Evolutionary conservation across 2,797 vertebrate genomes (phyloP).

Genomic region (Smutsia gigantea): DNA sequence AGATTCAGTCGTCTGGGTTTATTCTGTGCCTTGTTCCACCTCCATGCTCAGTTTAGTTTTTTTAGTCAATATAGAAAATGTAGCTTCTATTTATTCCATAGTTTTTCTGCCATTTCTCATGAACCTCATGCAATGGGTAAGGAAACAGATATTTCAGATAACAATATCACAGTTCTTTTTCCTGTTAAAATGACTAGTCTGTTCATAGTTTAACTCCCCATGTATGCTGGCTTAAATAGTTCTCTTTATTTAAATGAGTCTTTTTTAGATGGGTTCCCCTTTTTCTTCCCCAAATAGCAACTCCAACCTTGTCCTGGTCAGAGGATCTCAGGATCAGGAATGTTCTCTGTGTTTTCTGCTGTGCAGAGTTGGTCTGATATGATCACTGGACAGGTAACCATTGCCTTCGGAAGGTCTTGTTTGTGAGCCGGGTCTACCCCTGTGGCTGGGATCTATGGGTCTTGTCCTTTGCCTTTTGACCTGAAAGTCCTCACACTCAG

Average conservation of each 20-base stretch:
- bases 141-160: background rate
- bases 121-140: background rate
- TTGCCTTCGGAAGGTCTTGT: background rate
- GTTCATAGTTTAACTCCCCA: background rate
- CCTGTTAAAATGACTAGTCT: background rate
- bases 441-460: background rate
- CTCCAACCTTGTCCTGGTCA: background rate
- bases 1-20: background rate
- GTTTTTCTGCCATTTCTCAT: background rate
- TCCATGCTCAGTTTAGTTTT: background rate
- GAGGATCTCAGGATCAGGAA: background rate
- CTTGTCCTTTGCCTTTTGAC: background rate
- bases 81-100: background rate
- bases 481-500: background rate
- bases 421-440: background rate
- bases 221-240: background rate
- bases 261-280: background rate
- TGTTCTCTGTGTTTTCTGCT: background rate
- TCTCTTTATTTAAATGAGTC: background rate
- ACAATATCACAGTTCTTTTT: background rate
- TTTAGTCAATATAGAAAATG: background rate
- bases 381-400: background rate
- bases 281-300: background rate
- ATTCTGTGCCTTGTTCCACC: background rate
- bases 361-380: background rate